Base-by-base conservation (phyloP, 2,888 invertebrate genomes). In the Diabrotica balteata region DNA sequence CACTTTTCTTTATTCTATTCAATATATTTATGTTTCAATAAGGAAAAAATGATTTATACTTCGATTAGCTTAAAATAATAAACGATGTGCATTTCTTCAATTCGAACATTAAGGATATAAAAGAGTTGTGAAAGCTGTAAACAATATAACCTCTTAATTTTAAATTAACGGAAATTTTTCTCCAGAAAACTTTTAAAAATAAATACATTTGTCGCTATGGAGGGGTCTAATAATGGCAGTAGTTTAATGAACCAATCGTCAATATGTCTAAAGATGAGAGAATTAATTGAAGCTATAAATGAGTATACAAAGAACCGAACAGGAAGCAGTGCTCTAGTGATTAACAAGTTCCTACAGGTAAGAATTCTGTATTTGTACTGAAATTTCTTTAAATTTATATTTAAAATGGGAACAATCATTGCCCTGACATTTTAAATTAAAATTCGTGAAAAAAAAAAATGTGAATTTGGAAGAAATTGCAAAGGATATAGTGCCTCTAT, bases 341-440 rank as follows among this genome's bases (percentile, higher is more conserved):
- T 79, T 50, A 79, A 76, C 58, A 77, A 76, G 68, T 73, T 73
- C 68, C 72, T 79, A 62, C 78, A 78, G 75, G 79, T 79, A 72
- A 70, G 59, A 63, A 50, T 45, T 32, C 7, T 9, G 11, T 52
- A 17, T 22, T 32, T 49, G 4, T 59, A 11, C 45, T 51, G 9
- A 11, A 17, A 46, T 32, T 32, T 32, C 4, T 32, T 32, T 32
- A 32, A 32, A 32, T 32, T 32, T 4, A 17, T 9, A 59, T 59
- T 45, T 46, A 58, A 22, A 45, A 11, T 10, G 7, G 11, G 8
- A 58, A 5, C 17, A 44, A n/a, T n/a, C n/a, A n/a, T n/a, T 58
- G 8, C n/a, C n/a, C n/a, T 8, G 8, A 8, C 44, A 58, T 45
- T 46, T 44, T 45, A 7, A 46, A 8, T 11, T 22, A 50, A 42